Percentiles rank a stretch among this genome's conserved stretches.
Conservation (phyloP, 1,140 invertebrate genomes). For the Heliconius eleuchia region DNA sequence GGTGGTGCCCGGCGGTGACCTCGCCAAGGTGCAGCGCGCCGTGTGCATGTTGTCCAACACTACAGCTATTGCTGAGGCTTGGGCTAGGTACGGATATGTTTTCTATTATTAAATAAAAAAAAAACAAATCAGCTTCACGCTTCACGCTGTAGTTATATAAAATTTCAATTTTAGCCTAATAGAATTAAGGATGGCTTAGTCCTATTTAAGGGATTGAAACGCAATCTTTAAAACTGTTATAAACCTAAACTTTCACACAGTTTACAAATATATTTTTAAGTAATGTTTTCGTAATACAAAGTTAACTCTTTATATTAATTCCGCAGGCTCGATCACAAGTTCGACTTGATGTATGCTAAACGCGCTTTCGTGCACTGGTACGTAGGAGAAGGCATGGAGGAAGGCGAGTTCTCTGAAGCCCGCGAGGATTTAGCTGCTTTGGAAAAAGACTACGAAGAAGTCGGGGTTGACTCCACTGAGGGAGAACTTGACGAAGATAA, state of each 20-base stretch:
- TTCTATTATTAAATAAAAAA: not conserved
- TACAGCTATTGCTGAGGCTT: conserved; percentile 88
- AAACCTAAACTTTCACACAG: too few relatives aligned
- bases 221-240: too few relatives aligned
- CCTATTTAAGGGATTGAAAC: too few relatives aligned
- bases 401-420: conserved; percentile 93
- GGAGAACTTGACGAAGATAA: conserved; percentile 84
- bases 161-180: too few relatives aligned
- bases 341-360: conserved; percentile 91
- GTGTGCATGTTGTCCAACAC: conserved; percentile 90
- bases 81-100: conserved; percentile 82
- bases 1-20: conserved; percentile 89
- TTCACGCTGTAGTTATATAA: too few relatives aligned
- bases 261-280: too few relatives aligned
- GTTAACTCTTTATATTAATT: not conserved
- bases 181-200: too few relatives aligned
- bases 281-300: too few relatives aligned
- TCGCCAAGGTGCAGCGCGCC: conserved; percentile 92
- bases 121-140: too few relatives aligned
- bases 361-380: conserved; percentile 91
- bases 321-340: conserved; percentile 88
- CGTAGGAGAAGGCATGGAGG: conserved; percentile 93
- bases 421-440: conserved; percentile 92
- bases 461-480: conserved; percentile 89
- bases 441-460: conserved; percentile 93